Base-by-base conservation (phyloP, 2,113 vertebrate genomes). In the Otolemur garnettii region DNA sequence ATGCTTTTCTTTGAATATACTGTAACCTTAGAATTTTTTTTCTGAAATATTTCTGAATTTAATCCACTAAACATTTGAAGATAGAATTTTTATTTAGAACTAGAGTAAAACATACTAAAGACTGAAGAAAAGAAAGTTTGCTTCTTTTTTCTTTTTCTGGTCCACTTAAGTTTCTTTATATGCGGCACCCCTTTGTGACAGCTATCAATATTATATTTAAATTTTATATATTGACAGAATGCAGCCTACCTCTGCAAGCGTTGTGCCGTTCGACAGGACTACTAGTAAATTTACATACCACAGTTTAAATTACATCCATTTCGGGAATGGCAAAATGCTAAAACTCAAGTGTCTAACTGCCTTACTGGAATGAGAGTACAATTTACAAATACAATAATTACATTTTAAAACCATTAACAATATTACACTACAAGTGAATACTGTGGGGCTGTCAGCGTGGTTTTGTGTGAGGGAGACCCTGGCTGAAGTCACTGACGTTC, bases 321-420 rank as follows among this genome's bases (percentile, higher is more conserved):
- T 98, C 98, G 98, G 98, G 98, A 98, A 98, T 98, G 98, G 98
- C 97, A 98, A 98, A 98, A 98, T 98, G 98, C 98, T 98, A 98
- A 98, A 98, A 99, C 98, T 98, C 98, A 98, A 98, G 98, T 98
- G 98, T 98, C 98, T 99, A 99, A 98, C 97, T 98, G 98, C 98
- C 98, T 98, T 99, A 99, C 98, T 97, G 98, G 98, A 98, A 99
- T 99, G 98, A 99, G 98, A 99, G 98, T 99, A 99, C 99, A 98
- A 98, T 99, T 99, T 99, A 99, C 99, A 99, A 99, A 99, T 99
- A 99, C 99, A 98, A 99, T 99, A 99, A 99, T 99, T 99, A 99
- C 99, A 99, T 98, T 99, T 98, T 99, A 99, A 99, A 99, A 99
- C 99, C 98, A 99, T 99, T 99, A 99, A 99, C 99, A 98, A 99